These are phyloP conservation scores for Heliothis subflexa DNA, from an alignment of 1,140 invertebrate species.

Conservation along the genomic window DNA sequence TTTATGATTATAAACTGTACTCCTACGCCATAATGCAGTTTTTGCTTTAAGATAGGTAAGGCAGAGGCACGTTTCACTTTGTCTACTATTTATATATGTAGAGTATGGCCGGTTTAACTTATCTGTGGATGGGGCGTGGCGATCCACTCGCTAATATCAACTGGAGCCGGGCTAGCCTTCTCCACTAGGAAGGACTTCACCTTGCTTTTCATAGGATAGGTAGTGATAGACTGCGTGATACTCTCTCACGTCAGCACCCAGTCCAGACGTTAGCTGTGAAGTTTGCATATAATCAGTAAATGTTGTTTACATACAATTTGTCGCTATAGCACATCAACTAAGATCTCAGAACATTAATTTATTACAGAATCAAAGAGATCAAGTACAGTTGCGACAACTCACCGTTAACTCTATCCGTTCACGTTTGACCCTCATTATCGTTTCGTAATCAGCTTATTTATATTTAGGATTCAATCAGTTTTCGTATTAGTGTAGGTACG, in stretches of 20 bases:
- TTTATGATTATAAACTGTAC: not conserved
- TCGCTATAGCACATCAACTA: conserved; percentile 19
- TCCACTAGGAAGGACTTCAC: conserved; percentile 54
- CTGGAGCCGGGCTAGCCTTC: conserved; percentile 61
- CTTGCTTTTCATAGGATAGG: conserved; percentile 47
- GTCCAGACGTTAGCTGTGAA: conserved; percentile 61
- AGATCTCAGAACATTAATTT: not conserved
- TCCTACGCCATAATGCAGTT: not conserved
- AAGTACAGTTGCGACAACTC: conserved; percentile 36
- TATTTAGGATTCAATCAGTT: conserved; percentile 1
- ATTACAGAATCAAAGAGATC: conserved; percentile 23
- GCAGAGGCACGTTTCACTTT: not conserved
- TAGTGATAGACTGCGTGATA: conserved; percentile 50
- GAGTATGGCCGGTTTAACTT: conserved; percentile 55
- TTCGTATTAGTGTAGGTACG: not conserved
- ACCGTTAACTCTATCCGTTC: conserved; percentile 44
- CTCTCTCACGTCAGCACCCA: conserved; percentile 56
- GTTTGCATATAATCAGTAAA: conserved; percentile 58
- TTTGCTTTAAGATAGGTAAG: no score
- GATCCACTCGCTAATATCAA: conserved; percentile 57
- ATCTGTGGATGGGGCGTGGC: conserved; percentile 53
- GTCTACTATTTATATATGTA: not conserved
- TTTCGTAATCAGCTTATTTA: conserved; percentile 36
- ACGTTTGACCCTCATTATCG: conserved; percentile 11
- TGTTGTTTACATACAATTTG: not conserved